Evolutionary conservation across 2,113 vertebrate genomes (phyloP), one percentile per base, ranked within the genome.

Genomic region (Campylorhamphus procurvoides): DNA sequence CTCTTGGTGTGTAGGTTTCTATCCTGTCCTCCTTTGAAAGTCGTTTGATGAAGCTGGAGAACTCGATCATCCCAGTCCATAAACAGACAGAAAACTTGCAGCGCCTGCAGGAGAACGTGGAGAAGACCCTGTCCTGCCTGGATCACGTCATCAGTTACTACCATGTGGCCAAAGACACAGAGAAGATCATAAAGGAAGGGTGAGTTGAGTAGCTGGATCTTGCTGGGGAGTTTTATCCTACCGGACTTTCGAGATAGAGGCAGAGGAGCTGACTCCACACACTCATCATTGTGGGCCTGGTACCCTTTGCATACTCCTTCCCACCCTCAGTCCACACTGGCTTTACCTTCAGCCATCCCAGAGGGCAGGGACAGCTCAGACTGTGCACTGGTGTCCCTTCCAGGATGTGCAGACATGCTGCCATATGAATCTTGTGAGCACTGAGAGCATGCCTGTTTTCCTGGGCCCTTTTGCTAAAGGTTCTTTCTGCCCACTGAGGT

Each of bases 1-100:
- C 17, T 59, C 17, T 18, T 44, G 94, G 50, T 6, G 0, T 66
- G 1, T 67, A 99, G 99, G 99, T 99, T 69, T 99, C 99, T 71
- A 99, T 99, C 96, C 98, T 99, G 91, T 99, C 99, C 0, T 99
- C 99, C 27, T 99, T 99, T 52, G 99, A 99, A 97, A 99, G 99
- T 47, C 99, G 99, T 12, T 98, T 99, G 56, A 99, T 99, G 99
- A 99, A 99, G 96, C 98, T 99, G 98, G 99, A 99, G 97, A 99
- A 99, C 95, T 99, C 99, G 59, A 99, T 99, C 97, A 99, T 99
- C 97, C 99, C 99, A 0, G 99, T 99, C 16, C 99, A 99, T 95
- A 99, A 99, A 55, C 99, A 99, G 97, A 99, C 99, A 1, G 99
- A 99, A 98, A 99, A 99, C 78, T 98, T 99, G 91, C 99, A 99